Evolutionary conservation across 2,797 vertebrate genomes (phyloP), one percentile per base, ranked within the genome.

Genomic region (Dryobates pubescens): DNA sequence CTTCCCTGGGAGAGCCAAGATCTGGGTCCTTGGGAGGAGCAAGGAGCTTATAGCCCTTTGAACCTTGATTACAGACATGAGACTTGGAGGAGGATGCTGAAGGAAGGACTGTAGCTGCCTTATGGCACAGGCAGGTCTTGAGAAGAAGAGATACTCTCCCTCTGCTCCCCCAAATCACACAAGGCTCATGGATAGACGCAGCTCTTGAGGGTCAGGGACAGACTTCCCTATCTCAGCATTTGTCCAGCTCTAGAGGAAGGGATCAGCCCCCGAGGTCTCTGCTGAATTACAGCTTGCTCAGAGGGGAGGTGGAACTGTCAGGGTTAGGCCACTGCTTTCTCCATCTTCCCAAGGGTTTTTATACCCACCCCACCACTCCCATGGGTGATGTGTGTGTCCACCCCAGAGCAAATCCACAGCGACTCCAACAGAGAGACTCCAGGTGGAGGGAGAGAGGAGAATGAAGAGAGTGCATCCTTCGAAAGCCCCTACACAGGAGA

Each of bases 91-190:
- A 92, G 59, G 59, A 78, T 88, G 85, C 76, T 92, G 79, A 43
- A 92, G 38, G 70, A 94, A 89, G 58, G 54, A 79, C 20, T 79
- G 38, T 45, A 91, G 49, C 81, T 88, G 74, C 86, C 41, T 54
- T 38, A 62, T 0, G 4, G 36, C 79, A 59, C 63, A 80, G 32
- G 13, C 75, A 85, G 45, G 36, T 79, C 62, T n/a, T 19, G 45
- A 22, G 38, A 14, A 71, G 57, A 82, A 86, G 32, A 17, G 4
- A 68, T 74, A 36, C 10, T 45, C 19, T 17, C 6, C 3, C 58
- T 75, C 65, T 5, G 6, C 19, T 71, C 54, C 43, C 54, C 38
- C n/a, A 72, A 27, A 82, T 73, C 65, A 82, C 69, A 34, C 3
- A 1, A 73, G 54, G 38, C 38, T 58, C 17, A 3, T 1, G 47